Conservation (phyloP, 2,888 invertebrate species). For the Pandemis heparana region DNA sequence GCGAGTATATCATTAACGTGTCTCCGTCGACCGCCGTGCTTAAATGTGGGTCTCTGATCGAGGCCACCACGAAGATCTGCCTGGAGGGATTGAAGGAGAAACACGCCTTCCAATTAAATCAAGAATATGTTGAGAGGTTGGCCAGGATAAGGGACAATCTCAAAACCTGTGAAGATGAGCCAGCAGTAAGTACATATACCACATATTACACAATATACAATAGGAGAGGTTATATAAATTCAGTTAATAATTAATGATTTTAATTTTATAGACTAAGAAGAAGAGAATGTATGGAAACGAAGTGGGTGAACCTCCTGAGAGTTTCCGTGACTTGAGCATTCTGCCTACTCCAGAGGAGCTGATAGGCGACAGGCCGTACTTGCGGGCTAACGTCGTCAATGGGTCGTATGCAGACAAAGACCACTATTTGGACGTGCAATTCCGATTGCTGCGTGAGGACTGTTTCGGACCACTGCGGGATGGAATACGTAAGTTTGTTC, state of each 20-base stretch:
- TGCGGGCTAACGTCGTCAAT: constrained; percentile 83
- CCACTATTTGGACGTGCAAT: constrained; percentile 92
- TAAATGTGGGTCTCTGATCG: constrained; percentile 68
- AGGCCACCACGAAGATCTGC: constrained; percentile 60
- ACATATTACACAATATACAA: too few relatives aligned
- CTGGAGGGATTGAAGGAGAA: constrained; percentile 60
- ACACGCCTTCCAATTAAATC: constrained; percentile 59
- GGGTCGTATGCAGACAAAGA: constrained; percentile 87
- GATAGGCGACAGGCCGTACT: constrained; percentile 57
- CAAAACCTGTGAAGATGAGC: constrained; percentile 52
- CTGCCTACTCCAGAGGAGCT: constrained; percentile 65
- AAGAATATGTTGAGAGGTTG: constrained; percentile 55
- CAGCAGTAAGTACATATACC: constrained; percentile 20
- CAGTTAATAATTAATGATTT: too few relatives aligned
- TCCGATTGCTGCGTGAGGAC: constrained; percentile 91
- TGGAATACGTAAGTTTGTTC: constrained; percentile 80
- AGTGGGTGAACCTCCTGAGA: constrained; percentile 62
- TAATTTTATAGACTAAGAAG: constrained; percentile 8
- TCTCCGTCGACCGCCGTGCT: constrained; percentile 66
- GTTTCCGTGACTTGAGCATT: constrained; percentile 67
- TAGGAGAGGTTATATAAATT: too few relatives aligned
- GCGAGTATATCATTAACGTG: constrained; percentile 66
- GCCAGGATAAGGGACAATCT: constrained; percentile 57
- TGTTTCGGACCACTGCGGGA: constrained; percentile 90
- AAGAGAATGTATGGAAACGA: constrained; percentile 30